Evolutionary conservation across 2,888 invertebrate species (phyloP).

Genomic region (Arge pagana): DNA sequence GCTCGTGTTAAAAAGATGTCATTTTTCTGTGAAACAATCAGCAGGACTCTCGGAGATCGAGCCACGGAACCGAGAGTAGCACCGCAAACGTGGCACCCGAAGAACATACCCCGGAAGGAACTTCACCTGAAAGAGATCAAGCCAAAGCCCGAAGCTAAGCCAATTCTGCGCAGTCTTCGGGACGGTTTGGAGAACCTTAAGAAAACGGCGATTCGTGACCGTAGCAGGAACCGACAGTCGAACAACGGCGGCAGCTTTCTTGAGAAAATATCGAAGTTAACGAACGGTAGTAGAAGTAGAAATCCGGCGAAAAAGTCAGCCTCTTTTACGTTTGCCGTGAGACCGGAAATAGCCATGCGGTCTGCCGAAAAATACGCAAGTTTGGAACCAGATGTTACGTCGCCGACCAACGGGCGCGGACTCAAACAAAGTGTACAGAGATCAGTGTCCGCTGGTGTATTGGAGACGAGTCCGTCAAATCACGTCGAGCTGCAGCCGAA

Average conservation of each 20-base stretch:
- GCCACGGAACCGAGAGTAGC: constrained; percentile 55
- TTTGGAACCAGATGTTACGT: constrained; percentile 50
- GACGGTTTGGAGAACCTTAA: constrained; percentile 52
- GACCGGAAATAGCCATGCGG: constrained; percentile 51
- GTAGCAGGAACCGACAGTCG: constrained; percentile 37
- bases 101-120: constrained; percentile 46
- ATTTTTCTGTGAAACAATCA: no score
- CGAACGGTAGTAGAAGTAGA: constrained; percentile 47
- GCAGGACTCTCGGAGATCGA: constrained; percentile 53
- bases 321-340: constrained; percentile 56
- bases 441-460: constrained; percentile 52
- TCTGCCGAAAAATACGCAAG: constrained; percentile 53
- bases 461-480: constrained; percentile 44
- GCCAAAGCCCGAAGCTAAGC: constrained; percentile 51
- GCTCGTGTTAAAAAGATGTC: no score
- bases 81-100: constrained; percentile 46
- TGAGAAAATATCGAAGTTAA: constrained; percentile 51
- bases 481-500: constrained; percentile 51
- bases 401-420: constrained; percentile 36
- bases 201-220: constrained; percentile 36
- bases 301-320: constrained; percentile 57
- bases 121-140: constrained; percentile 54
- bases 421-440: constrained; percentile 51
- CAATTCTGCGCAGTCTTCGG: constrained; percentile 51
- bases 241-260: constrained; percentile 40